These are phyloP conservation scores for Crotalus helleri DNA, from an alignment of 2,113 vertebrate genomes.

Conservation along the genomic window DNA sequence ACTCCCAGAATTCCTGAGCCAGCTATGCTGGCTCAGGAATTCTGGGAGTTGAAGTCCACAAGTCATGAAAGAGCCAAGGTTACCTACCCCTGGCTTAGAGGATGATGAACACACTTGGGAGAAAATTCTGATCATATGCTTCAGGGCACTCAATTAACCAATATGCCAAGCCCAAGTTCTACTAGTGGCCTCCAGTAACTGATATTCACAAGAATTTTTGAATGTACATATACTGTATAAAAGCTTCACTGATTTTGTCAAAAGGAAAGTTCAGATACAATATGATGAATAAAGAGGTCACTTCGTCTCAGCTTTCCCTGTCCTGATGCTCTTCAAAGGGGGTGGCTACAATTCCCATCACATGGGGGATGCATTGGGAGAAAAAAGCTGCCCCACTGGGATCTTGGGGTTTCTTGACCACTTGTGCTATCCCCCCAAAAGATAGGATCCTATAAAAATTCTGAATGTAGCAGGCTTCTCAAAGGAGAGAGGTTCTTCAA, in stretches of 20 bases:
- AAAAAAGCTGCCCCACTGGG: background rate
- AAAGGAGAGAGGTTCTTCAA: background rate
- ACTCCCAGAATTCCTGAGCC: too few species aligned
- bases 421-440: background rate
- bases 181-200: background rate
- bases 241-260: background rate
- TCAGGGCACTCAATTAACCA: background rate
- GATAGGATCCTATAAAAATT: background rate
- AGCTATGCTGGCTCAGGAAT: too few species aligned
- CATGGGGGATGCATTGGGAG: background rate
- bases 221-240: background rate
- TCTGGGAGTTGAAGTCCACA: too few species aligned
- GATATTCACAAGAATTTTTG: background rate
- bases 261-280: background rate
- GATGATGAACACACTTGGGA: background rate
- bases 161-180: background rate
- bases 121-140: background rate
- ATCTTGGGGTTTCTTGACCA: background rate
- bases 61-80: too few species aligned
- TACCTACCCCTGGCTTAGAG: background rate
- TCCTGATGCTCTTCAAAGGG: background rate
- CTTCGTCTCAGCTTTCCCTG: background rate
- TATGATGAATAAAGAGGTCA: background rate
- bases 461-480: background rate
- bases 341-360: background rate